These are phyloP conservation scores for Hirundichthys speculiger DNA, from an alignment of 2,113 vertebrate species.

Conservation along the genomic window DNA sequence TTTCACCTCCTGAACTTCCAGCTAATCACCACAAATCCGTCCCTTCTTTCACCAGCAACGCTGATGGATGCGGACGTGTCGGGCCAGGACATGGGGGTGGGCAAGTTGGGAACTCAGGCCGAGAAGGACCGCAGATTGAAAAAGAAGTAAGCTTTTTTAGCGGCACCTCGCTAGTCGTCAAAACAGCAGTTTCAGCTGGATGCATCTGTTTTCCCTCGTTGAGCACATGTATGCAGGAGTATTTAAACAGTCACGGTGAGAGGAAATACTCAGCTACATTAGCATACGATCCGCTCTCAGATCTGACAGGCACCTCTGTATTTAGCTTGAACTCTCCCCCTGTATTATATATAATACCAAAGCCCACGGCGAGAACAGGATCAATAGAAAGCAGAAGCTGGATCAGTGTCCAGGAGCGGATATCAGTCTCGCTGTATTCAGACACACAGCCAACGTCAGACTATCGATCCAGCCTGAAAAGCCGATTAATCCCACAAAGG, in stretches of 20 bases:
- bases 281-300: constrained; percentile 13
- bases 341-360: constrained; percentile 10
- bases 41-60: constrained; percentile 77
- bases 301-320: constrained; percentile 12
- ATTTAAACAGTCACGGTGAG: background rate
- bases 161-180: background rate
- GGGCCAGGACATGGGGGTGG: constrained; percentile 90
- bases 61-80: constrained; percentile 90
- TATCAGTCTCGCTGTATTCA: constrained; percentile 48
- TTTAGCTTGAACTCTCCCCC: constrained; percentile 8
- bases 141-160: constrained; percentile 92
- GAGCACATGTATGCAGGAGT: background rate
- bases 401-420: constrained; percentile 43
- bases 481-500: constrained; percentile 54
- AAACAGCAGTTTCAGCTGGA: background rate
- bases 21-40: too few relatives aligned
- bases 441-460: constrained; percentile 48
- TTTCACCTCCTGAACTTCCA: background rate
- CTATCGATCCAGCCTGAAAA: constrained; percentile 57
- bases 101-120: constrained; percentile 97
- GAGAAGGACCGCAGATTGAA: constrained; percentile 97
- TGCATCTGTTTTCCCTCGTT: background rate
- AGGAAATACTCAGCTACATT: background rate
- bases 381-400: constrained; percentile 43
- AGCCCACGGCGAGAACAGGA: constrained; percentile 22